Base-by-base conservation (phyloP, 53 echinoderm and acorn worm species). In the Arbacia lixula region DNA sequence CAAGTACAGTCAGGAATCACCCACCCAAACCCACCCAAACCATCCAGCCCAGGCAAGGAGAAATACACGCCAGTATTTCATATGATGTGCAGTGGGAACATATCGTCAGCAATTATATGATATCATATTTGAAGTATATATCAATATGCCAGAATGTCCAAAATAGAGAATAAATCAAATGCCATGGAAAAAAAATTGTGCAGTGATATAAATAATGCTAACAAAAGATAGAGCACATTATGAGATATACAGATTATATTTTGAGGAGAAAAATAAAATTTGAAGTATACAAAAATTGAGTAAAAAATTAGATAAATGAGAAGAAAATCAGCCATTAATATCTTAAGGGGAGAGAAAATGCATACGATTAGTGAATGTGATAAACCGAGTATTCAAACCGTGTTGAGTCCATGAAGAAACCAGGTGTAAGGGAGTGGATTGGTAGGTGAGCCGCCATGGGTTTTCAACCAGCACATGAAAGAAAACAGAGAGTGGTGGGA, bases 321-420 rank as follows among this genome's bases (percentile, higher is more conserved):
- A 86, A 24, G 33, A 77, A 66, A 86, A 86, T 35, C 76, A 76
- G 31, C 21, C 75, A 78, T 84, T 69, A 84, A 69, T 84, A 56
- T 50, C 16, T 69, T 84, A 69, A 56, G 53, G 71, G 85, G 85
- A 84, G 85, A 84, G 85, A 84, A n/a, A 84, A 71, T 68, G 71
- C 26, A 84, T 36, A 68, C 68, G 41, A 84, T 49, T 62, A 82
- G 46, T 84, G 53, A 29, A 55, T 69, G 49, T 46, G 43, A 9
- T 49, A 46, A 72, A 27, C 29, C 30, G 33, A 72, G 4, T 50
- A 50, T 28, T 51, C 72, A 72, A 72, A 72, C 72, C 72, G 24
- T 72, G 72, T 49, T 72, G 40, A 41, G 38, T 27, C 46, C 72
- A 52, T 28, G 71, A 28, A 28, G 72, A 46, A 5, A 17, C 29